These are phyloP conservation scores for Ophioderma brevispina DNA, from an alignment of 35 echinoderm and acorn worm species.

Conservation along the genomic window DNA sequence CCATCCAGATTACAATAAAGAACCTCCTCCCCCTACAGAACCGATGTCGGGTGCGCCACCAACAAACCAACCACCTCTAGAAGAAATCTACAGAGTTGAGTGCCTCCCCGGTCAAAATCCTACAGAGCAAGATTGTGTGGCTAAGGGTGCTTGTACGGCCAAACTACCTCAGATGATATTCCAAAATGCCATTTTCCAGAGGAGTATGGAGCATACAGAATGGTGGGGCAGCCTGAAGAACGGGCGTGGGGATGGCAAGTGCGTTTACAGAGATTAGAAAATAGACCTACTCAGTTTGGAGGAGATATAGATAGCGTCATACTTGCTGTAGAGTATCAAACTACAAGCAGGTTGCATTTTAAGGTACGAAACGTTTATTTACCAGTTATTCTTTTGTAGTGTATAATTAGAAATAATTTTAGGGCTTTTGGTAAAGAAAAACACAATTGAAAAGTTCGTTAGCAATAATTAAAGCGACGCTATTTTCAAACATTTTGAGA, in stretches of 20 bases:
- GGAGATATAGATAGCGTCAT: not conserved
- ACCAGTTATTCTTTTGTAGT: not conserved
- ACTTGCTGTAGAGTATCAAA: not conserved
- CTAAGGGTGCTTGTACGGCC: not conserved
- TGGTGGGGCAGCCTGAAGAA: not conserved
- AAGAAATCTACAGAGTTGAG: not conserved
- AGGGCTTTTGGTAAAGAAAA: not conserved
- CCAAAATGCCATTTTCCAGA: not conserved
- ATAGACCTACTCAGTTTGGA: not conserved
- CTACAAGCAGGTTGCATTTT: not conserved
- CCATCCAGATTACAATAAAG: not conserved
- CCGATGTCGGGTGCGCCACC: not conserved
- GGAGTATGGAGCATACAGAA: not conserved
- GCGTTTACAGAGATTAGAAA: not conserved
- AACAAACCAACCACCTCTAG: not conserved
- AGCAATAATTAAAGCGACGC: not conserved
- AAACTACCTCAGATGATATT: not conserved
- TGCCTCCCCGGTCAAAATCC: not conserved
- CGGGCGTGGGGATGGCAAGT: not conserved
- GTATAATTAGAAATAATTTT: not conserved
- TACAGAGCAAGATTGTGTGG: not conserved
- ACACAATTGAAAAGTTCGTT: not conserved
- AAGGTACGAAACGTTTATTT: not conserved
- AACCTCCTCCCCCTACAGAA: not conserved
- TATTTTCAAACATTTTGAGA: too few species aligned